Evolutionary conservation across 2,888 invertebrate species (phyloP).

Genomic region (Drosophila birchii): DNA sequence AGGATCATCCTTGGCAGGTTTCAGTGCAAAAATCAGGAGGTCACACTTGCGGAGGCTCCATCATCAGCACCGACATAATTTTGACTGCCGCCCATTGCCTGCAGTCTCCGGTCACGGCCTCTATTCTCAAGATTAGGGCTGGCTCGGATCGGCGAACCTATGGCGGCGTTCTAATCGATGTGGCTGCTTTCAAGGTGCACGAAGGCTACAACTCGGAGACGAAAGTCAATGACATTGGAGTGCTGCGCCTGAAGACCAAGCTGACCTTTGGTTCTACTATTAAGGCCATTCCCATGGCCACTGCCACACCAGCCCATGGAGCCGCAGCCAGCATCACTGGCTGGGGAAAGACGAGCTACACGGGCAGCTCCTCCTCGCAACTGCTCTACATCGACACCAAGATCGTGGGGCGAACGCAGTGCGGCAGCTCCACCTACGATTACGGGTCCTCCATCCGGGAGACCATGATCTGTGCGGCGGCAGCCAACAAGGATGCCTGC

Average conservation of each 20-base stretch:
- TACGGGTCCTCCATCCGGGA: constrained; percentile 60
- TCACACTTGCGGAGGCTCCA: constrained; percentile 87
- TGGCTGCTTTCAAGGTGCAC: constrained; percentile 40
- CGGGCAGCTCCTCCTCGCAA: constrained; percentile 25
- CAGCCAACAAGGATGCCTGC: constrained; percentile 73
- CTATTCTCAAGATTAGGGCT: constrained; percentile 44
- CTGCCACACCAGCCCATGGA: constrained; percentile 41
- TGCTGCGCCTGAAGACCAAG: constrained; percentile 42
- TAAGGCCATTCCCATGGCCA: constrained; percentile 51
- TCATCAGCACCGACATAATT: constrained; percentile 85
- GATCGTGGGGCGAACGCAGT: constrained; percentile 70
- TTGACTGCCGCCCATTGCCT: constrained; percentile 88
- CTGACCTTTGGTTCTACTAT: constrained; percentile 43
- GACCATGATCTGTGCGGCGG: constrained; percentile 75
- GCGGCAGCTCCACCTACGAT: constrained; percentile 84
- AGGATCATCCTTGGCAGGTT: constrained; percentile 75
- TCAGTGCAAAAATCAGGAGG: constrained; percentile 81
- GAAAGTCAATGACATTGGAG: constrained; percentile 51
- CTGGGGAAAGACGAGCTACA: constrained; percentile 54
- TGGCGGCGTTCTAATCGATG: constrained; percentile 45
- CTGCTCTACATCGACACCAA: constrained; percentile 52
- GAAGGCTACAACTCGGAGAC: constrained; percentile 29
- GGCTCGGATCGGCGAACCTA: constrained; percentile 42
- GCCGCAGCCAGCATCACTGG: constrained; percentile 46
- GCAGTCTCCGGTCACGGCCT: constrained; percentile 18